phyloP scores from a whole-genome alignment of 2,113 vertebrate species.

The Columbina picui region DNA sequence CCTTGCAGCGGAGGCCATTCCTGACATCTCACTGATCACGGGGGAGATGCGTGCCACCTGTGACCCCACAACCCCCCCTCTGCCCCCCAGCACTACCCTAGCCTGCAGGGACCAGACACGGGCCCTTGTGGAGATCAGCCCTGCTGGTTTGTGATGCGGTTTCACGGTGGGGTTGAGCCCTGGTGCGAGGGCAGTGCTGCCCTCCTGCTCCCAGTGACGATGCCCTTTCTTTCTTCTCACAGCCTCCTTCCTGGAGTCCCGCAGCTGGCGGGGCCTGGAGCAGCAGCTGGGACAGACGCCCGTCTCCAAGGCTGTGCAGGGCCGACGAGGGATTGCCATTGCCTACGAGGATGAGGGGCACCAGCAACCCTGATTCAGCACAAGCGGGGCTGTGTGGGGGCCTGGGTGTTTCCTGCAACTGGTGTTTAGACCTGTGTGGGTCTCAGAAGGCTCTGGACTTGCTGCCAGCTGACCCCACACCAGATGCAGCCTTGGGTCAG shows the following conservation, averaged over 20 bases:
- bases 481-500: neutral
- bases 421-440: fast-evolving
- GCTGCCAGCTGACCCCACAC: neutral
- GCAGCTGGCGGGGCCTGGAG: conserved; percentile 93
- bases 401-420: neutral
- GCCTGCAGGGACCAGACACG: conserved; percentile 77
- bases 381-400: fast-evolving
- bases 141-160: conserved; percentile 81
- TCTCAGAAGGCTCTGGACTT: neutral
- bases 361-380: neutral
- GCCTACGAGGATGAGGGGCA: conserved; percentile 90
- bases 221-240: neutral
- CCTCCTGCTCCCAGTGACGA: neutral
- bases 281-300: conserved; percentile 87
- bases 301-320: conserved; percentile 82
- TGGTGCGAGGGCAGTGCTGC: fast-evolving
- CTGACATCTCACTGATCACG: conserved; percentile 89
- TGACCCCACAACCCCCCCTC: neutral
- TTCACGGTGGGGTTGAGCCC: neutral
- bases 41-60: conserved; percentile 79
- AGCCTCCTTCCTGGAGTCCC: conserved; percentile 89
- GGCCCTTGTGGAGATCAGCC: conserved; percentile 79
- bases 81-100: conserved; percentile 58
- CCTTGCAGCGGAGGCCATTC: conserved; percentile 44
- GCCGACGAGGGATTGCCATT: conserved; percentile 92